Evolutionary conservation across 1,140 invertebrate species (phyloP).

Genomic region (Adelges cooleyi): DNA sequence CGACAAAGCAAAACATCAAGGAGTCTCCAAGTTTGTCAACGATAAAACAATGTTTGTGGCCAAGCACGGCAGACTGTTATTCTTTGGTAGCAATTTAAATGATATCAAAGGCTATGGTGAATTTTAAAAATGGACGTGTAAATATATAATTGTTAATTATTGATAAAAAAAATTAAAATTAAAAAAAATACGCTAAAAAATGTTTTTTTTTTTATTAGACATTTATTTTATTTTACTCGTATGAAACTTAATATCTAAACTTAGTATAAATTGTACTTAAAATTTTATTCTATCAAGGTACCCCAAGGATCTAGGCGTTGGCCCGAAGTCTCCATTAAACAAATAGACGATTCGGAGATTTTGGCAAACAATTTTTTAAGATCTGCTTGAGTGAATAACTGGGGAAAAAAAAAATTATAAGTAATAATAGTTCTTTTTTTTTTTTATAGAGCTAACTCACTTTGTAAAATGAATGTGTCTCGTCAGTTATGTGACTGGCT

Average conservation of each 20-base stretch:
- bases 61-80: neutral
- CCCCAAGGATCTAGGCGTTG: conserved; percentile 10
- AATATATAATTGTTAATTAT: no score
- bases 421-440: no score
- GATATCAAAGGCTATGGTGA: conserved; percentile 23
- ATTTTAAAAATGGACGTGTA: neutral
- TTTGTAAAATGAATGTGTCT: conserved; percentile 47
- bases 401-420: conserved; percentile 26
- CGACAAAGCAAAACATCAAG: neutral
- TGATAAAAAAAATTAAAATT: no score
- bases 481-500: conserved; percentile 63
- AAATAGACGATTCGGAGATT: conserved; percentile 62
- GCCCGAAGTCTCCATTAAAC: conserved; percentile 39
- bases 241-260: no score
- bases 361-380: conserved; percentile 63
- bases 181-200: no score
- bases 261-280: neutral
- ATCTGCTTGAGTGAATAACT: conserved; percentile 58
- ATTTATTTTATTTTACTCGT: no score
- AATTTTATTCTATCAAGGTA: neutral
- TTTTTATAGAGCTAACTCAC: no score
- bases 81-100: conserved; percentile 19
- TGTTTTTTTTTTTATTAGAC: no score
- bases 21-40: neutral
- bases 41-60: conserved; percentile 16